A percentile compares a stretch with the other conserved stretches of the same genome.
Evolutionary conservation across 2,797 vertebrate genomes (phyloP).

Genomic region (Anguilla obscura): DNA sequence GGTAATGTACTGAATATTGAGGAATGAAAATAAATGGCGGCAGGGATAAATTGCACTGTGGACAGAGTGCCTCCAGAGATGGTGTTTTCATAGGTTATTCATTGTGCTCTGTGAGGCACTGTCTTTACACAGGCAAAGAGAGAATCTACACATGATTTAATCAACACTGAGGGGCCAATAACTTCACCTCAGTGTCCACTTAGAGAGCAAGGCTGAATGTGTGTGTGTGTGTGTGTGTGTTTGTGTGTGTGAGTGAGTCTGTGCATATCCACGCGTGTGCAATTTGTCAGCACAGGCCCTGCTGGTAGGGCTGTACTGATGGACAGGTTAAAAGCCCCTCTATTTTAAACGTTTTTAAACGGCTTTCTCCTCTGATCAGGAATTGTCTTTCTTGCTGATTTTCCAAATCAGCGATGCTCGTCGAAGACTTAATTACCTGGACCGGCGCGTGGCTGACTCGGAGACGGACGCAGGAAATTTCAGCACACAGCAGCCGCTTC

Average conservation of each 20-base stretch:
- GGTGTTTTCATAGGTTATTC: conserved; percentile 64
- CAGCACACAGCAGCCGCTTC: conserved; percentile 68
- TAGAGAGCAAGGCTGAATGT: conserved; percentile 4
- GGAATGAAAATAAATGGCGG: conserved; percentile 67
- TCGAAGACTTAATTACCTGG: conserved; percentile 83
- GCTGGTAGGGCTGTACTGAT: conserved; percentile 44
- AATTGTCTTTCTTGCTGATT: conserved; percentile 78
- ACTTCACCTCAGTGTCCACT: conserved; percentile 56
- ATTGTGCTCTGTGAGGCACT: conserved; percentile 15
- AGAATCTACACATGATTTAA: conserved; percentile 69
- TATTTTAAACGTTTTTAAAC: conserved; percentile 74
- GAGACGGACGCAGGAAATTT: conserved; percentile 54
- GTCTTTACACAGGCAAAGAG: conserved; percentile 66
- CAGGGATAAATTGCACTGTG: conserved; percentile 64
- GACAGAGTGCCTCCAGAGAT: conserved; percentile 56
- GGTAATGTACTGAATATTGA: conserved; percentile 68
- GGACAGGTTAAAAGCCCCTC: conserved; percentile 62
- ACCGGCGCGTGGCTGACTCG: conserved; percentile 71
- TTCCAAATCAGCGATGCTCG: conserved; percentile 81
- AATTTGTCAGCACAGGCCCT: not conserved
- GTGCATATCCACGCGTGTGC: conserved; percentile 36
- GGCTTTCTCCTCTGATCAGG: conserved; percentile 77
- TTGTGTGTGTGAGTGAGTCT: conserved; percentile 33
- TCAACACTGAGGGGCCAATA: conserved; percentile 57
- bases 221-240: conserved; percentile 24